Percentiles rank a stretch among this genome's conserved stretches.
Conservation (phyloP, 2,797 vertebrate species). For the Corythornis leucogaster region DNA sequence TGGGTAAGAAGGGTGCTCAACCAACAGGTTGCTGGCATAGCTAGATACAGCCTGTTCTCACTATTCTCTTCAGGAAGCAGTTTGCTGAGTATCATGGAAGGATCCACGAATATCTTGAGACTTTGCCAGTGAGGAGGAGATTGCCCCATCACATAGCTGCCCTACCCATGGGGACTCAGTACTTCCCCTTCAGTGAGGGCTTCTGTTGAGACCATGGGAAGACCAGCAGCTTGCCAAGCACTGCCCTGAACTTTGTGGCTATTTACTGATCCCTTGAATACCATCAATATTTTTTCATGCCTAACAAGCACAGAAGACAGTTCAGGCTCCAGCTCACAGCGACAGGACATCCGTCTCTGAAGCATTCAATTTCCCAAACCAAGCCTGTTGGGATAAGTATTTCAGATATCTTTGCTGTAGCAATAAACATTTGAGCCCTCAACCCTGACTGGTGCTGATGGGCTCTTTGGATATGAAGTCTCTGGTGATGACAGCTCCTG, state of each 20-base stretch:
- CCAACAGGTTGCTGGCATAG: not conserved
- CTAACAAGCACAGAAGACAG: not conserved
- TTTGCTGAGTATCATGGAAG: not conserved
- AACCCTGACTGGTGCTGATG: not conserved
- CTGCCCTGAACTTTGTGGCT: not conserved
- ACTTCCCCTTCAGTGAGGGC: not conserved
- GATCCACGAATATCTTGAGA: not conserved
- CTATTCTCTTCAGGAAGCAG: accelerated
- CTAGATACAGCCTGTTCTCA: not conserved
- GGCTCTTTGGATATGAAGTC: not conserved
- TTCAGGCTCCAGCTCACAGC: not conserved
- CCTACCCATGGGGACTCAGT: not conserved
- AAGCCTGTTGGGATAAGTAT: not conserved
- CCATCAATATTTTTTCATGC: not conserved
- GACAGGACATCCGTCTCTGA: accelerated
- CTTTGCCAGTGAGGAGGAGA: not conserved
- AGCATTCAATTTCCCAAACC: not conserved
- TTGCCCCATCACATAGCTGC: not conserved
- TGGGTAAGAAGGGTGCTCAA: not conserved
- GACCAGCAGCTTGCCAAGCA: not conserved
- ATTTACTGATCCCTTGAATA: conserved; percentile 1
- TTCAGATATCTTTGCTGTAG: not conserved
- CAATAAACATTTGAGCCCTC: not conserved
- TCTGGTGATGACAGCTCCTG: not conserved
- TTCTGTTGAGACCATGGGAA: not conserved